Conservation (phyloP, 2,888 invertebrate genomes). For the Sialis fuliginosa region DNA sequence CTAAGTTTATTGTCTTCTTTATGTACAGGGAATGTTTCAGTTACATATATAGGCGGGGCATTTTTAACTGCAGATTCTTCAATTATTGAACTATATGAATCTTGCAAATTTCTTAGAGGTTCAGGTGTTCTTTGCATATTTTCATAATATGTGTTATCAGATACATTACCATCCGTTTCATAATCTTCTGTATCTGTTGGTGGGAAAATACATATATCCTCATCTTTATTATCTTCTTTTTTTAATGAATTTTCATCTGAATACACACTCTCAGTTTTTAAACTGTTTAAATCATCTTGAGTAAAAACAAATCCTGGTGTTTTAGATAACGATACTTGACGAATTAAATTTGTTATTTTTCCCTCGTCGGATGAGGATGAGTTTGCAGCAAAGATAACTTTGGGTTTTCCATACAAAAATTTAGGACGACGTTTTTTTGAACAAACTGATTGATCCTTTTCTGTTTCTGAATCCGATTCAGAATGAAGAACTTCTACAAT, state of each 20-base stretch:
- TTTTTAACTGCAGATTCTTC: slow-evolving; percentile 9
- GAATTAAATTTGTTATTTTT: neutral
- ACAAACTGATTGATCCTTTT: slow-evolving; percentile 10
- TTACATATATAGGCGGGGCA: slow-evolving; percentile 3
- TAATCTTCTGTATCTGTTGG: slow-evolving; percentile 5
- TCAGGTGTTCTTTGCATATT: neutral
- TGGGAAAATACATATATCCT: slow-evolving; percentile 1
- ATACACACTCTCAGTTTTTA: slow-evolving; percentile 22
- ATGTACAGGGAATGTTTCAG: slow-evolving; percentile 1
- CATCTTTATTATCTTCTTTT: slow-evolving; percentile 13
- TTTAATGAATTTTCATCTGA: slow-evolving; percentile 20
- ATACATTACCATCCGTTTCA: slow-evolving; percentile 1
- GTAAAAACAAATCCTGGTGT: neutral
- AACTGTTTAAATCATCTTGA: neutral
- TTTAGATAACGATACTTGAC: neutral
- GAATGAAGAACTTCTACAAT: slow-evolving; percentile 22
- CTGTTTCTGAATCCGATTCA: slow-evolving; percentile 20
- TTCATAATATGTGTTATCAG: neutral
- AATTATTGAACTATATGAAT: slow-evolving; percentile 13
- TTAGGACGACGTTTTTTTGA: slow-evolving; percentile 12
- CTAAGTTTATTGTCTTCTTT: slow-evolving; percentile 5
- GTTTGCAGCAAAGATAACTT: slow-evolving; percentile 17
- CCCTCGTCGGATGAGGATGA: slow-evolving; percentile 16
- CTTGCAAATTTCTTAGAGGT: slow-evolving; percentile 10
- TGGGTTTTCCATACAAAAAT: slow-evolving; percentile 8